Conservation (phyloP, 1,140 invertebrate genomes). For the Hyles vespertilio region DNA sequence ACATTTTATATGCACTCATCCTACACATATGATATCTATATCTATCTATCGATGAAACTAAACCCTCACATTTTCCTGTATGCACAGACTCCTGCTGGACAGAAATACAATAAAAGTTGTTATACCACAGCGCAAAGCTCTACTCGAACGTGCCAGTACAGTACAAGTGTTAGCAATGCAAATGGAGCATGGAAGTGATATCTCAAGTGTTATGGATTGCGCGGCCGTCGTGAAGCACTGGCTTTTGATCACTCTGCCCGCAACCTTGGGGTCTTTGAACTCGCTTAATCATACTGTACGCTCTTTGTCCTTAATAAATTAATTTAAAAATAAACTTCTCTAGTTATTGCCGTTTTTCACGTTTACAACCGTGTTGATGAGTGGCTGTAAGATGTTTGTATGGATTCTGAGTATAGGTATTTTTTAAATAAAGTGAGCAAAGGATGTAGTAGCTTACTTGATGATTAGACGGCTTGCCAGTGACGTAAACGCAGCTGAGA, state of each 20-base stretch:
- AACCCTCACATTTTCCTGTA: no score
- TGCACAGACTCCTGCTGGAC: no score
- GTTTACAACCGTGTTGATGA: not conserved
- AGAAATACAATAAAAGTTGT: not conserved
- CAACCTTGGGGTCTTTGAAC: conserved; percentile 53
- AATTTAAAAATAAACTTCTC: conserved; percentile 10
- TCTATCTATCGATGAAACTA: no score
- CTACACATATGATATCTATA: no score
- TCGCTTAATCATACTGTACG: conserved; percentile 40
- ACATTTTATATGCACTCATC: no score
- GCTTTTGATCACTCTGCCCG: conserved; percentile 50
- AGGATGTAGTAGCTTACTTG: no score
- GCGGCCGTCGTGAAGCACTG: conserved; percentile 40
- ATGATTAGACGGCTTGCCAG: no score
- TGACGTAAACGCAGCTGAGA: no score
- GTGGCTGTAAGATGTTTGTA: not conserved
- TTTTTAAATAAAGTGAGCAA: no score
- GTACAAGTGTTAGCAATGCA: conserved; percentile 6
- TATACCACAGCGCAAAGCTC: not conserved
- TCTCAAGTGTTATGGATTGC: conserved; percentile 51
- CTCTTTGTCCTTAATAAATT: conserved; percentile 18
- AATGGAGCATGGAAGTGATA: conserved; percentile 44
- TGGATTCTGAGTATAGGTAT: no score
- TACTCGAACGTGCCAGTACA: not conserved
- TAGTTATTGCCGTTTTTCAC: not conserved